These are phyloP conservation scores for Polylopha cassiicola DNA, from an alignment of 2,888 invertebrate species.

Conservation along the genomic window DNA sequence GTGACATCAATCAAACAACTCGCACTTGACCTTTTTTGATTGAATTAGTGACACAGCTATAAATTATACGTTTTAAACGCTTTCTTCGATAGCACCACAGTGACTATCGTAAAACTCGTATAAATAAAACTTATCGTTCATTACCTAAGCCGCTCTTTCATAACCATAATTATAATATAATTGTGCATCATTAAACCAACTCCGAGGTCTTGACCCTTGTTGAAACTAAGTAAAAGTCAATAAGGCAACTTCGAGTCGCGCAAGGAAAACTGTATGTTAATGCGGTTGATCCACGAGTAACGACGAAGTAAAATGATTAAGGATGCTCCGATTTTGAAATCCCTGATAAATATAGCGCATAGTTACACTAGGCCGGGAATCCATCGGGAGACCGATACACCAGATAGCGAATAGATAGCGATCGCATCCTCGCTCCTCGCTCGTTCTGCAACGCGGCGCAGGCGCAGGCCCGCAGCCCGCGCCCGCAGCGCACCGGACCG, in stretches of 20 bases:
- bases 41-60: constrained; percentile 53
- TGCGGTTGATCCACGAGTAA: too few relatives aligned
- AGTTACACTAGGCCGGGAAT: constrained; percentile 14
- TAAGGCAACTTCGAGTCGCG: neutral
- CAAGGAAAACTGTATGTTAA: constrained; percentile 6
- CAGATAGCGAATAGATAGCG: constrained; percentile 19
- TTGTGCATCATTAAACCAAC: too few relatives aligned
- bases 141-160: constrained; percentile 4
- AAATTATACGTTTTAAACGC: constrained; percentile 26
- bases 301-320: too few relatives aligned
- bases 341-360: constrained; percentile 19
- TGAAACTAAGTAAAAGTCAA: too few relatives aligned
- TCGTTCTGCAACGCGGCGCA: constrained; percentile 21
- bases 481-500: constrained; percentile 24
- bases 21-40: constrained; percentile 55
- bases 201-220: too few relatives aligned
- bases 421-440: constrained; percentile 24
- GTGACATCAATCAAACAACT: constrained; percentile 45
- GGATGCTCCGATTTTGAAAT: constrained; percentile 17
- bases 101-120: constrained; percentile 10
- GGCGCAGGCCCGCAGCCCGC: constrained; percentile 26
- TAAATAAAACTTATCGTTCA: neutral
- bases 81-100: constrained; percentile 18
- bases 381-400: constrained; percentile 15
- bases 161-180: constrained; percentile 5